Conservation (phyloP, 1,140 invertebrate genomes). For the Periplaneta americana region DNA sequence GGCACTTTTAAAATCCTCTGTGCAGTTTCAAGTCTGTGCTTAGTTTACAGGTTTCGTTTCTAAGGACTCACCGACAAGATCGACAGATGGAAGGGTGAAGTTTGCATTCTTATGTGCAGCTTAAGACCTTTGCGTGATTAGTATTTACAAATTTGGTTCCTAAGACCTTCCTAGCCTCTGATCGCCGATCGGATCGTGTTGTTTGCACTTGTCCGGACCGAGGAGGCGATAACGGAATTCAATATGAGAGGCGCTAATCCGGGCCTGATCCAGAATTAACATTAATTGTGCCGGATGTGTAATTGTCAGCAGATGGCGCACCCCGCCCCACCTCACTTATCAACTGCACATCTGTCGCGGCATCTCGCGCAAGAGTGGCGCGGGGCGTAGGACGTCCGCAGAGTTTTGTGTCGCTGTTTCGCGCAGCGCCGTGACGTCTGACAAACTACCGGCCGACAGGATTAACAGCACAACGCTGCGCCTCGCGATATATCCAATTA, state of each 20-base stretch:
- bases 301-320: background rate
- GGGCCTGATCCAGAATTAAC: background rate
- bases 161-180: too few species aligned
- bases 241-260: background rate
- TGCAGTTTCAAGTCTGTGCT: too few species aligned
- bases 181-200: too few species aligned
- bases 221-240: background rate
- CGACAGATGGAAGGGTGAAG: too few species aligned
- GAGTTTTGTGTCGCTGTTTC: background rate
- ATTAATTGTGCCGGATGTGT: background rate
- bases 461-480: background rate
- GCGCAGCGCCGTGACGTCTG: background rate
- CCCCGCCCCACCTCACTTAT: background rate
- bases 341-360: background rate
- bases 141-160: too few species aligned
- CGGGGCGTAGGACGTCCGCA: too few species aligned
- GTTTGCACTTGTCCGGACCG: too few species aligned
- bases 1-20: too few species aligned
- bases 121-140: too few species aligned
- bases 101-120: too few species aligned
- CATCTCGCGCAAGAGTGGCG: background rate
- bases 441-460: background rate
- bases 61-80: too few species aligned
- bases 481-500: background rate
- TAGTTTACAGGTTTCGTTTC: too few species aligned